These are phyloP conservation scores for Prunella fulvescens DNA, from an alignment of 2,113 vertebrate genomes.

Conservation along the genomic window DNA sequence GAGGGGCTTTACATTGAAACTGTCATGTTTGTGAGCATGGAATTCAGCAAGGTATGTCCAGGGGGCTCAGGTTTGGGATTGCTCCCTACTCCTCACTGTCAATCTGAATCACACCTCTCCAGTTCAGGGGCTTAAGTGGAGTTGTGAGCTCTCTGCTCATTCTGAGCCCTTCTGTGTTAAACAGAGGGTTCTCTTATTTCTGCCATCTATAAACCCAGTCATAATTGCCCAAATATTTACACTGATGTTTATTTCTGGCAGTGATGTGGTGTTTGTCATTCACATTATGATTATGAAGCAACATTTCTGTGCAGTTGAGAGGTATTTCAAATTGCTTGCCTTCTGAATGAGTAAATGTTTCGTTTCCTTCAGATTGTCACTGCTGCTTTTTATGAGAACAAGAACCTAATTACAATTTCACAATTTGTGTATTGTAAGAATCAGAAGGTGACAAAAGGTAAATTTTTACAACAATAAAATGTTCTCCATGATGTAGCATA, in stretches of 20 bases:
- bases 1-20: not conserved
- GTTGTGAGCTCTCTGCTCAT: not conserved
- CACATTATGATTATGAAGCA: not conserved
- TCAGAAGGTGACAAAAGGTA: conserved; percentile 60
- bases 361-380: conserved; percentile 61
- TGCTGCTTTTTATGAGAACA: conserved; percentile 69
- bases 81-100: not conserved
- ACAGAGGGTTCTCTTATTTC: not conserved
- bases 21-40: not conserved
- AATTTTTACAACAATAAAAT: not conserved
- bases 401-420: conserved; percentile 67
- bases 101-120: not conserved
- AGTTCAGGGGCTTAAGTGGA: rapidly evolving
- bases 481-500: not conserved
- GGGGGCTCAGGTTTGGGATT: not conserved
- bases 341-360: not conserved
- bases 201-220: not conserved
- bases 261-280: not conserved
- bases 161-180: not conserved
- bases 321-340: not conserved
- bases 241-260: not conserved
- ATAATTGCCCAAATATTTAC: not conserved
- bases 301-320: not conserved
- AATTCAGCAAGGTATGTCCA: not conserved
- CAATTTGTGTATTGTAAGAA: conserved; percentile 73